Percentiles rank a stretch among this genome's conserved stretches.
phyloP scores from a whole-genome alignment of 1,140 invertebrate species.

The Phocides pigmalion region DNA sequence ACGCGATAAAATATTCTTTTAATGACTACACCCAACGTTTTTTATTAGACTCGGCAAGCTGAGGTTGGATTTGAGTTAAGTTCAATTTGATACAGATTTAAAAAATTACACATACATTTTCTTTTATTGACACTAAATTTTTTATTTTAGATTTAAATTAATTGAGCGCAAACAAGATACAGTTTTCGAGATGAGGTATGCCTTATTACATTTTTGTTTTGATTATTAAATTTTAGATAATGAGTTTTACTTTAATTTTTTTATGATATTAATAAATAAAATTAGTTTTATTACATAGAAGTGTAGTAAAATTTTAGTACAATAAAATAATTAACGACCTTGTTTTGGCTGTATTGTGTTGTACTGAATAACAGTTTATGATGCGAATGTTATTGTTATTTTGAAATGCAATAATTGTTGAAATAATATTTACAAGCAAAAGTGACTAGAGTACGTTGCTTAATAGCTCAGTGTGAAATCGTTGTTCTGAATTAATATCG shows the following conservation, averaged over 20 bases:
- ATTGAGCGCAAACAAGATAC: constrained; percentile 71
- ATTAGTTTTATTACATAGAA: too few species aligned
- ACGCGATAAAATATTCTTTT: constrained; percentile 79
- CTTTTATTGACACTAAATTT: constrained; percentile 67
- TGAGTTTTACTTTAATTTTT: too few species aligned
- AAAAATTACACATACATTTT: constrained; percentile 68
- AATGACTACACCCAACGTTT: constrained; percentile 70
- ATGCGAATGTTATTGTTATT: neutral
- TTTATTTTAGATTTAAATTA: constrained; percentile 73
- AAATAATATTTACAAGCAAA: constrained; percentile 27
- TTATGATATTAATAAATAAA: too few species aligned
- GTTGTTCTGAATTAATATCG: constrained; percentile 43
- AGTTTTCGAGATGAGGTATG: constrained; percentile 55
- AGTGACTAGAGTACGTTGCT: constrained; percentile 33
- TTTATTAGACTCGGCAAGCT: constrained; percentile 67
- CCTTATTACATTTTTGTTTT: constrained; percentile 55
- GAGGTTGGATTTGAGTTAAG: constrained; percentile 41
- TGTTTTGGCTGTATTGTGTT: too few species aligned
- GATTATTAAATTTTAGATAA: constrained; percentile 45
- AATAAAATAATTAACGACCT: too few species aligned
- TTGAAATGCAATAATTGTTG: constrained; percentile 19
- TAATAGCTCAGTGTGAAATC: constrained; percentile 46
- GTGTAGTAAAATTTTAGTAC: too few species aligned
- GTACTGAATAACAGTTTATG: too few species aligned
- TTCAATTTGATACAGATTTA: constrained; percentile 66